Evolutionary conservation across 2,797 vertebrate genomes (phyloP), one percentile per base, ranked within the genome.

Genomic region (Scleropages formosus): DNA sequence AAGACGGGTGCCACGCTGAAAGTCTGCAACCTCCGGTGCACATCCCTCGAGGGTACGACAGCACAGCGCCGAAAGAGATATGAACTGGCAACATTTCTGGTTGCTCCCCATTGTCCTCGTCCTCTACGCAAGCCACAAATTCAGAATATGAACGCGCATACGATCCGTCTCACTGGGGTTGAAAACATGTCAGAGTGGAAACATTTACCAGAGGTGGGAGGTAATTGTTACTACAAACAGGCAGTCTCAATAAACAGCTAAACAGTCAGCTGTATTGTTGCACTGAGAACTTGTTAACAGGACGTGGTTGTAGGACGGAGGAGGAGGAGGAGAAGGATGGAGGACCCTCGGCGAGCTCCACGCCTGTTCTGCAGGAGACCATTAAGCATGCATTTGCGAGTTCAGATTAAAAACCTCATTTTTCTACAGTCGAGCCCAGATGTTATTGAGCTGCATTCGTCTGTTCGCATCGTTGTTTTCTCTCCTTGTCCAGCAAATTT

Each of bases 351-450:
- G 60, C 64, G 44, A 46, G 26, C 20, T 51, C 13, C 4, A 49
- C 31, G 49, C 64, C 53, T 46, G 18, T 12, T 12, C 11, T 58
- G 26, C 62, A 44, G 46, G 62, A 67, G 59, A 75, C n/a, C 47
- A 20, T 66, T 53, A 63, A 20, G 62, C 65, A 46, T 64, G 65
- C 26, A 24, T 56, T 58, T 47, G 26, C 51, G 59, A 22, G 16
- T 61, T 18, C 24, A 63, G 22, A 53, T 74, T 74, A 53, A 63
- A 74, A 51, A 74, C 20, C 15, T 64, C 13, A 74, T 74, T 63
- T 74, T 46, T 82, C 80, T 77, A 78, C 82, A 85, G 89, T 82
- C 80, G 82, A 83, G 85, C 79, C 83, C 86, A 87, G 83, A 89
- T 88, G 88, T 87, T 85, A 79, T 73, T 63, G 68, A 7, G 75